phyloP scores from a whole-genome alignment of 2,797 vertebrate genomes.

The Rhinatrema bivittatum region DNA sequence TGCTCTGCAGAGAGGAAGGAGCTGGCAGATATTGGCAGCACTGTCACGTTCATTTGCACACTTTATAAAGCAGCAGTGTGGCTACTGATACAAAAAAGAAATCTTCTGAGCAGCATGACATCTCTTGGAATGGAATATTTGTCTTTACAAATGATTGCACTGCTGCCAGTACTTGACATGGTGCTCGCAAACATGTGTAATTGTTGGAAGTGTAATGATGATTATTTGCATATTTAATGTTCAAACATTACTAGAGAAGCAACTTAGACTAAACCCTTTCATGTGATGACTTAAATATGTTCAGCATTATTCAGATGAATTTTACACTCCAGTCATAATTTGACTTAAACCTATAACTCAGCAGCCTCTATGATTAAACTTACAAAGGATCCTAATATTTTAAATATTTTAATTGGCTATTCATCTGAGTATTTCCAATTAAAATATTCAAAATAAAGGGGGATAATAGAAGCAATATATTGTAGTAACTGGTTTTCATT shows the following conservation, averaged over 20 bases:
- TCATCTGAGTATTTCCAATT: too few relatives aligned
- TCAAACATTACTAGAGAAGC: constrained; percentile 67
- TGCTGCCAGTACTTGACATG: constrained; percentile 71
- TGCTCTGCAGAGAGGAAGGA: constrained; percentile 79
- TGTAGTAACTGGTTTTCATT: too few relatives aligned
- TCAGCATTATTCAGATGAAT: constrained; percentile 48
- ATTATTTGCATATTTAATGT: constrained; percentile 80
- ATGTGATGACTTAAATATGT: constrained; percentile 55
- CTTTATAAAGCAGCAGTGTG: constrained; percentile 78
- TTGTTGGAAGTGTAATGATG: constrained; percentile 75
- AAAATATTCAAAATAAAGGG: too few relatives aligned
- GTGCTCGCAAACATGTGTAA: constrained; percentile 74
- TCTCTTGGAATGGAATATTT: constrained; percentile 91
- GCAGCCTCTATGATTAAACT: constrained; percentile 19
- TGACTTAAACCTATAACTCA: constrained; percentile 21
- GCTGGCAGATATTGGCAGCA: constrained; percentile 68
- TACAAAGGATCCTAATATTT: too few relatives aligned
- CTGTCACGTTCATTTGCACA: constrained; percentile 67
- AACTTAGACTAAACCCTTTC: constrained; percentile 64
- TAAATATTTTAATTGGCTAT: too few relatives aligned
- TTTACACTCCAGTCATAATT: constrained; percentile 42
- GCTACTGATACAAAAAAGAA: constrained; percentile 76
- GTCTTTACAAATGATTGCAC: constrained; percentile 76
- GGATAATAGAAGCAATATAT: too few relatives aligned
- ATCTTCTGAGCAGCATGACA: constrained; percentile 89